Evolutionary conservation across 2,113 vertebrate species (phyloP), one percentile per base, ranked within the genome.

Genomic region (Pangasianodon hypophthalmus): DNA sequence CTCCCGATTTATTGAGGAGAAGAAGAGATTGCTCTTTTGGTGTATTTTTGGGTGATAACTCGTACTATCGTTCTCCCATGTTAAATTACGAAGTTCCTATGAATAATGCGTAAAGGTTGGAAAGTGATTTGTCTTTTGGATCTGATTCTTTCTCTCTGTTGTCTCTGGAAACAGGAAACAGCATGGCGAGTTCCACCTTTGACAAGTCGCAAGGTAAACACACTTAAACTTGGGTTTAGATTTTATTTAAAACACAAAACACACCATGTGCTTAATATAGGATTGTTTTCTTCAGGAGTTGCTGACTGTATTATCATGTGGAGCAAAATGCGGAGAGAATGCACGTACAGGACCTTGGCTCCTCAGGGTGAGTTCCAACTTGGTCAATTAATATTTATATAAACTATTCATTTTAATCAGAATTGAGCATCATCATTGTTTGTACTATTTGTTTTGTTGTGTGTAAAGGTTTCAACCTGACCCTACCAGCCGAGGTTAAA

Each of bases 251-350:
- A 50, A 48, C 46, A 29, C 11, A 24, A 79, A 79, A 79, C 75
- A 26, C 75, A 79, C 44, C 73, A 75, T 24, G 21, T 44, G 41
- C 9, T 80, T 32, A 29, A 50, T n/a, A n/a, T 1, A 29, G 46
- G 6, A 29, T 50, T 50, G 10, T 80, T 80, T 48, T 50, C 26
- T 50, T 14, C 46, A 80, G 77, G 11, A 26, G 10, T 32, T 50
- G 0, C 10, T 2, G 77, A 80, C 44, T 80, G 77, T 80, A 4
- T 1, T 29, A 2, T 3, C 1, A 7, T 6, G 14, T 80, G 13
- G 24, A n/a, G 0, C 13, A 1, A 16, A 10, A 1, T 50, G 24
- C 3, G 1, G 10, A 48, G 2, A 6, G 4, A 14, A 16, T 50
- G 46, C 77, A 50, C 14, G 77, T 0, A 50, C 11, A 29, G 2